Conservation (phyloP, 1,140 invertebrate genomes). For the Lepidostoma basale region DNA sequence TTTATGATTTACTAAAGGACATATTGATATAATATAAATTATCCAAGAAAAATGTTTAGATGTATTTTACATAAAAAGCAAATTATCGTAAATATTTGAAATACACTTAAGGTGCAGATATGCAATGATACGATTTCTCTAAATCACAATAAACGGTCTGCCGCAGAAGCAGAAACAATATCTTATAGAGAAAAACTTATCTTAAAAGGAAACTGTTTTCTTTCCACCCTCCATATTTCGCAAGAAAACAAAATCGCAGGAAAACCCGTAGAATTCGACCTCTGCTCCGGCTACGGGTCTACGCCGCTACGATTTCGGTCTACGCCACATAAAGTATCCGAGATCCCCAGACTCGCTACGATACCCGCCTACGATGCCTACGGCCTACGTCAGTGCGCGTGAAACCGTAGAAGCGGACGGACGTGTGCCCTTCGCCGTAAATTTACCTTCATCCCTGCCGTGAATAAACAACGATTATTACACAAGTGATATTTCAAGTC, state of each 20-base stretch:
- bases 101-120: no score
- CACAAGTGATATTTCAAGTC: not conserved
- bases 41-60: no score
- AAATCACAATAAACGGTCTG: no score
- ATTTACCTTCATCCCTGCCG: not conserved
- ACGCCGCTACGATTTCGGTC: not conserved
- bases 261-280: not conserved
- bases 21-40: no score
- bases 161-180: no score
- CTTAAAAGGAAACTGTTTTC: no score
- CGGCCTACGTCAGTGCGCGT: constrained; percentile 1
- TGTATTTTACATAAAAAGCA: no score
- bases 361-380: not conserved
- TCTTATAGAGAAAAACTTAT: no score
- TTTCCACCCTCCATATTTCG: not conserved
- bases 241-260: not conserved
- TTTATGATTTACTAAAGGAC: no score
- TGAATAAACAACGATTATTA: not conserved
- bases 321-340: constrained; percentile 4
- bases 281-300: not conserved
- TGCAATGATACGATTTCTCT: no score
- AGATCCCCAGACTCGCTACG: not conserved
- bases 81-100: no score
- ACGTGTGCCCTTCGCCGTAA: not conserved
- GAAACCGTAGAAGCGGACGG: not conserved